Base-by-base conservation (phyloP, 1,140 invertebrate genomes). In the Calliopsis andreniformis region DNA sequence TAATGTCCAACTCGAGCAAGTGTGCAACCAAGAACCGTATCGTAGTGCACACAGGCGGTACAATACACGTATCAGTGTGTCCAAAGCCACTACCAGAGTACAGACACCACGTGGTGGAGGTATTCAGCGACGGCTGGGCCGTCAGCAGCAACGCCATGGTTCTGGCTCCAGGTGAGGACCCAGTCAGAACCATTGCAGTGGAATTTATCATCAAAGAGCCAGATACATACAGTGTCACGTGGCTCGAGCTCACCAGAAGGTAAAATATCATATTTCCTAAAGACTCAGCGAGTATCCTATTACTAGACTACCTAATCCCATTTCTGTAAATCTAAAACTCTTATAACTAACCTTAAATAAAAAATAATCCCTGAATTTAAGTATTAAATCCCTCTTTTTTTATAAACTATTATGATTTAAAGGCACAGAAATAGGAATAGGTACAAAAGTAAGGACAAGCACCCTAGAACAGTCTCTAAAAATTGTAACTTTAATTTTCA, bases 101-200 rank as follows among this genome's bases (percentile, higher is more conserved):
- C 61, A 91, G 92, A 30, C 92, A 94, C 70, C 92, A 94, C 61
- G 86, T 94, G 30, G 95, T 96, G 2, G 96, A 97, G 91, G 94
- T 97, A 53, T 97, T 97, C 87, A 97, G 96, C 56, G 95, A 96
- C 71, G 96, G 96, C 30, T 97, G 96, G 96, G 93, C 93, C 76
- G 90, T 93, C 39, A 92, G 91, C 67, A 93, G 93, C 35, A 91
- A 92, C 58, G 91, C 93, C 25, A 91, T 94, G 64, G 92, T 94
- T 4, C 92, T 95, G 69, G 92, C 92, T 35, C 93, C 94, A 35
- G 93, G 92, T 70, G 90, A 93, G 59, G 93, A 95, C 84, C 93
- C 94, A 80, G 93, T 95, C 0, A 92, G 95, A 69, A 95, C 94
- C 55, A 93, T 97, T 2, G 93, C 96, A 45, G 94, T 97, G 6